phyloP scores from a whole-genome alignment of 2,113 vertebrate genomes.

The Elaphurus davidianus region DNA sequence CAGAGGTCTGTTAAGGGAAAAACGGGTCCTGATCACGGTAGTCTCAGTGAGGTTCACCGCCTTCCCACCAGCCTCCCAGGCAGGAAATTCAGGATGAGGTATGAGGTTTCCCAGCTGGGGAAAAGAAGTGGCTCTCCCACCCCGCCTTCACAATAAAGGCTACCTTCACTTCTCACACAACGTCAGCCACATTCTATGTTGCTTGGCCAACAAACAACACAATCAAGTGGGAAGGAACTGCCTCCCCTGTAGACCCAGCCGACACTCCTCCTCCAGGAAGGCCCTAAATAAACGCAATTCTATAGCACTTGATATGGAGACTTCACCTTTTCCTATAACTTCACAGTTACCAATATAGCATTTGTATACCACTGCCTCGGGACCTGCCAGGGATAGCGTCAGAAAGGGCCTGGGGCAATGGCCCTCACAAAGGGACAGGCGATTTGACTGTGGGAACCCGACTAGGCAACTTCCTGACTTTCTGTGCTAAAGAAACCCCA shows the following conservation, averaged over 20 bases:
- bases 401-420: constrained; percentile 55
- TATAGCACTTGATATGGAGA: constrained; percentile 70
- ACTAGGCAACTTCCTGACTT: constrained; percentile 74
- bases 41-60: not conserved
- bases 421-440: constrained; percentile 65
- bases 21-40: not conserved
- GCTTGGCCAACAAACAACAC: constrained; percentile 71
- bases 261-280: constrained; percentile 74
- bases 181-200: constrained; percentile 18
- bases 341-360: constrained; percentile 70
- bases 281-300: constrained; percentile 72
- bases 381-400: constrained; percentile 54
- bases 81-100: constrained; percentile 72
- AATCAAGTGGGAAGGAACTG: constrained; percentile 77
- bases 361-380: constrained; percentile 72
- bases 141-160: constrained; percentile 69
- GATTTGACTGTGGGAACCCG: constrained; percentile 70
- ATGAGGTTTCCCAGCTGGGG: constrained; percentile 62
- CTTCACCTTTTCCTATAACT: constrained; percentile 76
- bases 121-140: constrained; percentile 59
- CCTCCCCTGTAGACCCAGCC: constrained; percentile 46
- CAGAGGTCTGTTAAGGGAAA: not conserved
- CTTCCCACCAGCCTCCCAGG: not conserved
- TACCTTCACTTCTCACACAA: constrained; percentile 64
- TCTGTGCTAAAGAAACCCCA: constrained; percentile 66